phyloP scores from a whole-genome alignment of 2,888 invertebrate species.

The Leptinotarsa juncta region DNA sequence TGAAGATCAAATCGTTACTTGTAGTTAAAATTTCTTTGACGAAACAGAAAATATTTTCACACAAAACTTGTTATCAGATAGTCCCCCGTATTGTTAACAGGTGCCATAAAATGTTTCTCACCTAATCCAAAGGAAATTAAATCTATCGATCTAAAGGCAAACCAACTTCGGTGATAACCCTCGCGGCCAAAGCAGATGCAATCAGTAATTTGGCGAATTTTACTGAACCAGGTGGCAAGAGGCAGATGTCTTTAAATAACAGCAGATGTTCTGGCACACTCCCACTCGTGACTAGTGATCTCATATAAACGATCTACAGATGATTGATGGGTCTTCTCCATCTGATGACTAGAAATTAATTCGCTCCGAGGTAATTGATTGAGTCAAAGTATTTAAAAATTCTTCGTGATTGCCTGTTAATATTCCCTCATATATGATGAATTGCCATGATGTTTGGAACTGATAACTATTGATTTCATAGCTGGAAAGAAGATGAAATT shows the following conservation, averaged over 20 bases:
- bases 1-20: too few species aligned
- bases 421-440: not conserved
- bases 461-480: not conserved
- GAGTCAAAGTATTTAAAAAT: not conserved
- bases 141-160: not conserved
- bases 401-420: not conserved
- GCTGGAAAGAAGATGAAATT: too few species aligned
- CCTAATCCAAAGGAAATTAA: not conserved
- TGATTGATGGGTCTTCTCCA: constrained; percentile 38
- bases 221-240: constrained; percentile 26
- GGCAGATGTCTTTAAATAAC: constrained; percentile 39
- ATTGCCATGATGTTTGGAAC: not conserved
- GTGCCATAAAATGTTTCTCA: not conserved
- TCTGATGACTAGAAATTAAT: constrained; percentile 35
- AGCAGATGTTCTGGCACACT: constrained; percentile 41
- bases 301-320: not conserved
- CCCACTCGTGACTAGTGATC: constrained; percentile 25
- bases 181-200: not conserved
- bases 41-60: too few species aligned
- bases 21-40: too few species aligned
- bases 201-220: constrained; percentile 1
- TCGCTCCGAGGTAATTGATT: constrained; percentile 22
- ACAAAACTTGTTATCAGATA: too few species aligned
- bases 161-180: not conserved
- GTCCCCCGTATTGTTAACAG: too few species aligned